Conservation (phyloP, 2,113 vertebrate genomes). For the Chascanopsetta lugubris region DNA sequence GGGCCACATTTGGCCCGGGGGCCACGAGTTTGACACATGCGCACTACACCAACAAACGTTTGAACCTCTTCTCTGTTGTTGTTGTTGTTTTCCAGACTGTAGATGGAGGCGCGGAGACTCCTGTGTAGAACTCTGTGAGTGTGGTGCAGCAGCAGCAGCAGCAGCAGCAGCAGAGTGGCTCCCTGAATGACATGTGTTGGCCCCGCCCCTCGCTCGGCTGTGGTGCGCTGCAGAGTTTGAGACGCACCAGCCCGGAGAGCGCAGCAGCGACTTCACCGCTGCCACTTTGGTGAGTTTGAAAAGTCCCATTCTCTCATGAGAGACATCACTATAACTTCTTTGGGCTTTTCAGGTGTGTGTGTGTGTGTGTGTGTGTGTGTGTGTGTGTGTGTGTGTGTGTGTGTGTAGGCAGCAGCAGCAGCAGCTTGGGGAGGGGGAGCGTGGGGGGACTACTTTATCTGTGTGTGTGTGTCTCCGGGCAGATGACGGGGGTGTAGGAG, state of each 20-base stretch:
- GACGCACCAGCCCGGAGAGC: conserved; percentile 65
- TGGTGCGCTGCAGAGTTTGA: conserved; percentile 50
- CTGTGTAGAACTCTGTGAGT: not conserved
- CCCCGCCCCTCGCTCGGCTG: conserved; percentile 56
- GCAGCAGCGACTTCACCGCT: conserved; percentile 67
- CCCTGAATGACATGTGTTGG: conserved; percentile 62
- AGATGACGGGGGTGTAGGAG: conserved; percentile 68
- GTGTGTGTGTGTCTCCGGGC: conserved; percentile 43
- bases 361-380: not conserved
- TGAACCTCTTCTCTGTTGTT: no score
- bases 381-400: no score
- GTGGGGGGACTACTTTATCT: conserved; percentile 60
- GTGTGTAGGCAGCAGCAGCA: no score
- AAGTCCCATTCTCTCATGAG: no score
- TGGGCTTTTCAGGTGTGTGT: no score
- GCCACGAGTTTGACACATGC: no score
- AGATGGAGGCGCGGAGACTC: not conserved
- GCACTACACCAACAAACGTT: no score
- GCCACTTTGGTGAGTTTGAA: conserved; percentile 77
- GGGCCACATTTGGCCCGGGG: no score
- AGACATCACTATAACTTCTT: no score
- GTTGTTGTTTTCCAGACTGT: no score
- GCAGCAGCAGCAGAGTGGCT: not conserved
- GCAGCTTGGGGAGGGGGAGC: no score
- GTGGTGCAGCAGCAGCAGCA: not conserved